A percentile compares a stretch with the other conserved stretches of the same genome.
phyloP scores from a whole-genome alignment of 2,888 invertebrate genomes.

The Linyphia triangularis region DNA sequence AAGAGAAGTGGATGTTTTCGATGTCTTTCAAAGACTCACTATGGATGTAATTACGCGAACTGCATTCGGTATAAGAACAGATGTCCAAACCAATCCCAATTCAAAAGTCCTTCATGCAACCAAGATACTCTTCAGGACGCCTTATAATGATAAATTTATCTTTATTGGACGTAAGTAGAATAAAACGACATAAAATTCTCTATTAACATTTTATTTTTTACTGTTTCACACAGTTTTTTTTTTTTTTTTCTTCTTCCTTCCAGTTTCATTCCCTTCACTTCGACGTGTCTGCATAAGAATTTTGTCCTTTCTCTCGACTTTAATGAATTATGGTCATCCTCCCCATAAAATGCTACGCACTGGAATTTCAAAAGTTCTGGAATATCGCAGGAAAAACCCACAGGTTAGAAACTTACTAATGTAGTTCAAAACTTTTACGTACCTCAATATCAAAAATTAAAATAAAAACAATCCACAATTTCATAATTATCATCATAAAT shows the following conservation, averaged over 20 bases:
- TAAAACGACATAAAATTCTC: too few species aligned
- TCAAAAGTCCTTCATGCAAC: constrained; percentile 11
- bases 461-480: too few species aligned
- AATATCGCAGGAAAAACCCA: constrained; percentile 43
- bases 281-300: constrained; percentile 6
- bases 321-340: background rate
- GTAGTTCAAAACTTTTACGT: too few species aligned
- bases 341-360: background rate
- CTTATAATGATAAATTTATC: constrained; percentile 22
- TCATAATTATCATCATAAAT: too few species aligned
- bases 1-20: constrained; percentile 79
- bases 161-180: constrained; percentile 59
- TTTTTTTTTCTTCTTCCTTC: background rate
- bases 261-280: constrained; percentile 51
- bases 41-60: constrained; percentile 82
- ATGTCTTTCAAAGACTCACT: constrained; percentile 81
- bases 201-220: background rate
- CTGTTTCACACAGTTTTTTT: background rate
- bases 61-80: constrained; percentile 81
- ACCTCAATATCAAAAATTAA: too few species aligned
- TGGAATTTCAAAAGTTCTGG: constrained; percentile 31
- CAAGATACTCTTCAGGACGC: constrained; percentile 3
- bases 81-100: constrained; percentile 80
- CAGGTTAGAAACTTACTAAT: constrained; percentile 36
- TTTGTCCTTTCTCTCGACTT: background rate